Evolutionary conservation across 2,888 invertebrate species (phyloP).

Genomic region (Papilio demoleus): DNA sequence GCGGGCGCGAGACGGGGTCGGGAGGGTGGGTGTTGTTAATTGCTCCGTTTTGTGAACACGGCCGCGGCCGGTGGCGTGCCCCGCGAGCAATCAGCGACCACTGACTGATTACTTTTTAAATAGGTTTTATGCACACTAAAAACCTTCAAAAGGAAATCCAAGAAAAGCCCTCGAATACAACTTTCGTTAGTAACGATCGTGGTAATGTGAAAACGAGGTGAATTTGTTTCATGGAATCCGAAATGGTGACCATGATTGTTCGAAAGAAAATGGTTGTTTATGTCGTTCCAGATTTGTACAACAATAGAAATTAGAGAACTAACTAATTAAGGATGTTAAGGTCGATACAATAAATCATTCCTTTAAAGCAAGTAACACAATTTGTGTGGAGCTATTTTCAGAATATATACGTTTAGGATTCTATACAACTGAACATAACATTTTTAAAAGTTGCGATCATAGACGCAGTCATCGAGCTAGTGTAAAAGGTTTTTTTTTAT

Average conservation of each 20-base stretch:
- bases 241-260: constrained; percentile 56
- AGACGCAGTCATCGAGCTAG: neutral
- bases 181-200: constrained; percentile 66
- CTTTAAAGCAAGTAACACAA: no score
- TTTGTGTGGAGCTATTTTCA: no score
- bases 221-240: constrained; percentile 63
- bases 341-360: no score
- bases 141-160: constrained; percentile 77
- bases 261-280: constrained; percentile 24
- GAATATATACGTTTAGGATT: no score
- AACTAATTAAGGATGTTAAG: neutral
- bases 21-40: constrained; percentile 75
- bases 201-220: constrained; percentile 59
- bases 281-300: neutral
- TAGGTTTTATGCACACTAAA: constrained; percentile 82
- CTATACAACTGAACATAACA: no score
- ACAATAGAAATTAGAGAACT: no score
- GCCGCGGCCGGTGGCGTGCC: constrained; percentile 78
- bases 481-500: no score
- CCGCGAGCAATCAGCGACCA: constrained; percentile 78
- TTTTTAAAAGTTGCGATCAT: no score
- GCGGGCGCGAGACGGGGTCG: constrained; percentile 50
- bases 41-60: constrained; percentile 84
- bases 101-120: constrained; percentile 84
- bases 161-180: constrained; percentile 58